Evolutionary conservation across 2,113 vertebrate genomes (phyloP).

Genomic region (Tragelaphus strepsiceros): DNA sequence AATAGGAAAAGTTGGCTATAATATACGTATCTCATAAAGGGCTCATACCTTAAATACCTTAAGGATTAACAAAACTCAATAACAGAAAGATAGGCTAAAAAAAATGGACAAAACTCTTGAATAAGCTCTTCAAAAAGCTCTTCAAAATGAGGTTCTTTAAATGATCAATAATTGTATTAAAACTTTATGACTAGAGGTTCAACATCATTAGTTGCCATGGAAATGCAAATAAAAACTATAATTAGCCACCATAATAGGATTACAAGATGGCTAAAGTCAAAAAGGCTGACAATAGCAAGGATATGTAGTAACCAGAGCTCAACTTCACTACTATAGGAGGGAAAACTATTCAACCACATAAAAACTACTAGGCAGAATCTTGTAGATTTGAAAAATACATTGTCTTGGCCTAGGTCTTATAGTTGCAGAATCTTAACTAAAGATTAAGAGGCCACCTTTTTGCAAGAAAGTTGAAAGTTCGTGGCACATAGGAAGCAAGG

Average conservation of each 20-base stretch:
- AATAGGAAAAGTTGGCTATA: background rate
- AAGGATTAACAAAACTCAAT: background rate
- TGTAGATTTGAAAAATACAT: background rate
- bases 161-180: background rate
- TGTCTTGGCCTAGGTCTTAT: background rate
- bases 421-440: background rate
- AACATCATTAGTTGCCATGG: background rate
- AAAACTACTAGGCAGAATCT: background rate
- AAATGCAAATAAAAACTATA: background rate
- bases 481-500: background rate
- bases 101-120: background rate
- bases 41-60: background rate
- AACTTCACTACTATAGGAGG: background rate
- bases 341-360: background rate
- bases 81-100: background rate
- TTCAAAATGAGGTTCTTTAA: background rate
- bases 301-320: background rate
- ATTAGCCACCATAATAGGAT: background rate
- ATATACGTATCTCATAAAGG: background rate
- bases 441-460: background rate
- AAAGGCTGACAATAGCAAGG: background rate
- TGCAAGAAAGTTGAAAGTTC: background rate
- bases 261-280: background rate
- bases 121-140: background rate
- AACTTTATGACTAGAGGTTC: background rate